Conservation (phyloP, 2,113 vertebrate genomes). For the Gila orcuttii region DNA sequence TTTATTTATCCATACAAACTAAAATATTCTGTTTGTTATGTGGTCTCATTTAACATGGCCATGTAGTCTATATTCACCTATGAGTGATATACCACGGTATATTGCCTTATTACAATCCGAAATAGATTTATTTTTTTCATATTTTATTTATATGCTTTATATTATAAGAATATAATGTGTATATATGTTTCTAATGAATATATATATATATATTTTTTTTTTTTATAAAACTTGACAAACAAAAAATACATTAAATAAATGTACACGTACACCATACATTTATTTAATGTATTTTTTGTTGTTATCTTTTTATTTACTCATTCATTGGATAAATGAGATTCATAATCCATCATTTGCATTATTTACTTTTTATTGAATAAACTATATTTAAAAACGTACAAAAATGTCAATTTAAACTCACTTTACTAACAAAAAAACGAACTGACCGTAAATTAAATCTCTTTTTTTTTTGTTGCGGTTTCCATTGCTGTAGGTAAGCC, state of each 20-base stretch:
- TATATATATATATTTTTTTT: no score
- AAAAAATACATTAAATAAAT: no score
- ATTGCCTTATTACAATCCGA: no score
- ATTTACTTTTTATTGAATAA: not conserved
- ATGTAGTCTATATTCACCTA: not conserved
- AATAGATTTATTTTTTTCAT: no score
- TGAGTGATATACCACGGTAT: not conserved
- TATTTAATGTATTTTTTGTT: not conserved
- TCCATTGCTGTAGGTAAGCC: no score
- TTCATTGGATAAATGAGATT: not conserved
- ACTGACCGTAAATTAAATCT: not conserved
- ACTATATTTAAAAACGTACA: not conserved
- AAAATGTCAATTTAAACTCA: not conserved
- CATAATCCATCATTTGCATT: not conserved
- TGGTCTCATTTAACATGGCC: not conserved
- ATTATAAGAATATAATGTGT: no score
- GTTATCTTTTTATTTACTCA: no score
- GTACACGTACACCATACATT: not conserved
- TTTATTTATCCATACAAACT: not conserved
- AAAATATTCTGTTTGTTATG: not conserved
- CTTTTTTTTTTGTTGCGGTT: no score
- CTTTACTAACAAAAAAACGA: not conserved
- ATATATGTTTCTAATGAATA: no score
- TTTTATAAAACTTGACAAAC: no score
- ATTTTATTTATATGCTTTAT: no score